phyloP scores from a whole-genome alignment of 2,888 invertebrate species.

The Megalurothrips usitatus region DNA sequence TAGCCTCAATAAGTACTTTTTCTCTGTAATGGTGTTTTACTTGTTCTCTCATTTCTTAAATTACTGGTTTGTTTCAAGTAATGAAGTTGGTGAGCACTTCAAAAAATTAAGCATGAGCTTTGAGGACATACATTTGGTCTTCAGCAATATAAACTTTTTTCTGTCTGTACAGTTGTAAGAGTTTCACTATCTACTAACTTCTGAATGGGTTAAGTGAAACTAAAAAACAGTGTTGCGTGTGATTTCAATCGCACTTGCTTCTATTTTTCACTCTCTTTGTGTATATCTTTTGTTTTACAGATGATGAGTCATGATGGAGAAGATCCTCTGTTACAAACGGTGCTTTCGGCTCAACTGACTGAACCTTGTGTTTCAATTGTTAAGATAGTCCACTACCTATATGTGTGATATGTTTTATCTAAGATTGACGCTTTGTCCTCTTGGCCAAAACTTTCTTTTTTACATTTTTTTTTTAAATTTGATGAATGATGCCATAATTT shows the following conservation, averaged over 20 bases:
- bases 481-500: constrained; percentile 14
- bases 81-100: too few species aligned
- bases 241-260: too few species aligned
- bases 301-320: constrained; percentile 20
- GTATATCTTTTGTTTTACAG: constrained; percentile 10
- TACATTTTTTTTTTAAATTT: not conserved
- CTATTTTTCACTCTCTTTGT: too few species aligned
- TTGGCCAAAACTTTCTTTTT: constrained; percentile 5
- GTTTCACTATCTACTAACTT: too few species aligned
- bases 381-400: constrained; percentile 23
- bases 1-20: not conserved
- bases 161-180: too few species aligned
- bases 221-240: too few species aligned
- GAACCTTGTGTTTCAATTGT: constrained; percentile 23
- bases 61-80: not conserved
- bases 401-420: constrained; percentile 21
- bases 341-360: constrained; percentile 26
- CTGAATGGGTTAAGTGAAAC: too few species aligned
- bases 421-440: constrained; percentile 14
- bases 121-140: too few species aligned
- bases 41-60: not conserved
- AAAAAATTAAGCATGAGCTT: too few species aligned
- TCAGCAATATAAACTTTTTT: too few species aligned
- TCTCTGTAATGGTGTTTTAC: not conserved
- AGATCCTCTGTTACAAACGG: constrained; percentile 9